Percentiles rank a stretch among this genome's conserved stretches.
Evolutionary conservation across 2,113 vertebrate species (phyloP).

Genomic region (Notarius lentiginosus): DNA sequence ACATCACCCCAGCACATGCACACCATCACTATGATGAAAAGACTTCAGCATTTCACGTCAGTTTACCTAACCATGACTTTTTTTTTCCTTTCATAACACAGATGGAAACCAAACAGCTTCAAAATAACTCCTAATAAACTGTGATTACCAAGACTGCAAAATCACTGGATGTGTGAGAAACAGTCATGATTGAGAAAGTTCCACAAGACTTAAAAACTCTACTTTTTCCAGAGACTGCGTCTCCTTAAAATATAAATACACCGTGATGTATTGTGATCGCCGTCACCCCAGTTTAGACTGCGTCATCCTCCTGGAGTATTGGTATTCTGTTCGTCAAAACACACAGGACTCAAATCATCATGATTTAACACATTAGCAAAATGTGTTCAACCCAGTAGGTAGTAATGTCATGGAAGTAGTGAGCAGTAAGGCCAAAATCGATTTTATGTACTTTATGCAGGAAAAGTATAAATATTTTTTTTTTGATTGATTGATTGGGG

Average conservation of each 20-base stretch:
- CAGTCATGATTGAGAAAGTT: not conserved
- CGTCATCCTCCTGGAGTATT: not conserved
- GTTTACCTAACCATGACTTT: not conserved
- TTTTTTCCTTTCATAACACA: not conserved
- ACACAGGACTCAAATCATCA: slow-evolving; percentile 3
- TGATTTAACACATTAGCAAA: not conserved
- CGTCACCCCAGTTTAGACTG: not conserved
- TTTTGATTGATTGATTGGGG: not conserved
- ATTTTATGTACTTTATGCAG: too few species aligned
- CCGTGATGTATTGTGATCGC: not conserved
- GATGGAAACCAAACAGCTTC: not conserved
- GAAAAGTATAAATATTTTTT: not conserved
- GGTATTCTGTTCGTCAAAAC: not conserved
- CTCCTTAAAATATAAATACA: not conserved
- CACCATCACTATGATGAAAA: not conserved
- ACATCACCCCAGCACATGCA: not conserved
- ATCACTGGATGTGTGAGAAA: not conserved
- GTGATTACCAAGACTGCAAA: not conserved
- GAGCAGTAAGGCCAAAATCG: not conserved
- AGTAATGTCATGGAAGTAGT: not conserved
- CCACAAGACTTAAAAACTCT: not conserved
- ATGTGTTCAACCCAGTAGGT: not conserved
- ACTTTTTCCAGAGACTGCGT: not conserved
- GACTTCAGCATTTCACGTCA: not conserved
- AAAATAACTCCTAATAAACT: not conserved